Base-by-base conservation (phyloP, 2,888 invertebrate genomes). In the Linnaemya vulpina region DNA sequence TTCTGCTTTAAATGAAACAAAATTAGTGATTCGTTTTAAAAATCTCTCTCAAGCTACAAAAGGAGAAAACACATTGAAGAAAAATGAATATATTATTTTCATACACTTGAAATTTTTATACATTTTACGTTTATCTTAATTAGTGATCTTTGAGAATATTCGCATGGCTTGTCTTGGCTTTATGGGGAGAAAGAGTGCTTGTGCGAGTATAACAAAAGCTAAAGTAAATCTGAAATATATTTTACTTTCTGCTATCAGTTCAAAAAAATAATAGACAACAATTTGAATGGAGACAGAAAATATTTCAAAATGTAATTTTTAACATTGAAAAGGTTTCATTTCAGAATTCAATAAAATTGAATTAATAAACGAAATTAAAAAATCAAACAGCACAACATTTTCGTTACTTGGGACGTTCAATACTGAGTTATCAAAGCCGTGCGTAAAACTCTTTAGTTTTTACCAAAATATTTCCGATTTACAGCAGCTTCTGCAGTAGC, bases 101-200 rank as follows among this genome's bases (percentile, higher is more conserved):
- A 46, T 73, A 62, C 71, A 82, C 75, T 85, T 79, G 78, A 78
- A 35, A 60, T 51, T 55, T 25, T 58, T 70, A 46, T 62, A 35
- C 58, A 53, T 49, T 40, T 30, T 60, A 43, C 17, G 46, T 68
- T 82, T 82, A 85, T 85, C 85, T 82, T 75, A 82, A 82, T 82
- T 79, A 53, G 70, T 75, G 51, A 82, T 85, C 85, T 74, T 85
- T 85, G 62, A 58, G 71, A 82, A 71, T 82, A 85, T 75, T 77
- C 65, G 73, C 67, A 63, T 67, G 68, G 43, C 67, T 77, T 67
- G 68, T 63, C 43, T 63, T 58, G 49, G 7, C 15, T 46, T 20
- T 35, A 22, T 43, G 43, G 38, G 17, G 58, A 58, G 11, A 13
- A 35, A 62, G 53, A 63, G 15, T 25, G 35, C 43, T 67, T 17